Evolutionary conservation across 35 echinoderm and acorn worm genomes (phyloP), one percentile per base, ranked within the genome.

Genomic region (Nesometra sesokonis): DNA sequence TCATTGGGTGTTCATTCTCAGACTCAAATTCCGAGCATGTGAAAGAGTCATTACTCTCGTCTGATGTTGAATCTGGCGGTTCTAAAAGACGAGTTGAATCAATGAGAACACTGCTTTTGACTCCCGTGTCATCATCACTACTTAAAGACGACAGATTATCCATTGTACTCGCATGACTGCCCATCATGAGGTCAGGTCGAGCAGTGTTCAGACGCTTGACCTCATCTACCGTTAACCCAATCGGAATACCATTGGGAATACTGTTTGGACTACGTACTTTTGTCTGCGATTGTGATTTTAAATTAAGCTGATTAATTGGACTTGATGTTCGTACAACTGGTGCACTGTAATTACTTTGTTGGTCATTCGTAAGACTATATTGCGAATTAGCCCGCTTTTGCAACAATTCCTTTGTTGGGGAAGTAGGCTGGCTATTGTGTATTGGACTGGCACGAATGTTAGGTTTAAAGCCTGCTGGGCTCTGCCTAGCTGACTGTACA

Each of bases 21-120:
- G 92, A 90, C 30, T 98, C 94, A 77, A 89, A 86, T 77, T 97
- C 95, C 0, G 95, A 98, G 52, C 95, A 98, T 52, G 95, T 98
- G 87, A 98, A 98, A n/a, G 95, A 98, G 30, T 91, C 95, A 38
- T 90, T 90, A 23, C 93, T 98, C 79, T 98, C 95, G 35, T 94
- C 93, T 8, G 93, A 94, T 57, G 88, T 86, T 0, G 91, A 93
- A 32, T 97, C 94, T 0, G 95, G 95, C 32, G 95, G 86, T 85
- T 91, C 92, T 13, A 97, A 83, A 5, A 94, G 90, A 21, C 80
- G 82, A n/a, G 94, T 77, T 11, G 90, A 91, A 21, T 84, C 78
- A 76, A 57, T 78, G 23, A 91, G 57, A 84, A 87, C 86, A 19
- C 67, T 88, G 34, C 83, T 77, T 37, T 88, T 83, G 5, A 47